Conservation (phyloP, 2,797 vertebrate genomes). For the Selene dorsalis region DNA sequence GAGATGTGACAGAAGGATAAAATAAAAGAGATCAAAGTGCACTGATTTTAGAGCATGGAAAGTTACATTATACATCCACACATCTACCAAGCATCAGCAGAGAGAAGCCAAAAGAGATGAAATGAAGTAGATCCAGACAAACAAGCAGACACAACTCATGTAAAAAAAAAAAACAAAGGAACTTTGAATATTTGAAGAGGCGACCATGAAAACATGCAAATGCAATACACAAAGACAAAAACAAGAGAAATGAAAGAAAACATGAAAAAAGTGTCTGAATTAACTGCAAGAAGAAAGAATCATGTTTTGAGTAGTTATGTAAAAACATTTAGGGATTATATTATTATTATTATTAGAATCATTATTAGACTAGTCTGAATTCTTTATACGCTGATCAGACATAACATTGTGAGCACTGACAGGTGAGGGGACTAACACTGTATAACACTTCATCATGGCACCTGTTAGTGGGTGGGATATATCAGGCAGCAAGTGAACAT, state of each 20-base stretch:
- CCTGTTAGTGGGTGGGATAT: no score
- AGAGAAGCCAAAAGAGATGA: background rate
- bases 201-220: background rate
- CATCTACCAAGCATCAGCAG: background rate
- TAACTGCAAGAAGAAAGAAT: background rate
- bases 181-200: background rate
- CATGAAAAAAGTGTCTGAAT: background rate
- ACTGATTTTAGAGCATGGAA: background rate
- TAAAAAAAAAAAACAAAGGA: background rate
- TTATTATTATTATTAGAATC: no score
- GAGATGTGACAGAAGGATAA: background rate
- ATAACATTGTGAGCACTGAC: no score
- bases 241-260: background rate
- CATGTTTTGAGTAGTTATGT: no score
- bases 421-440: no score
- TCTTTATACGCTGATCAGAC: no score
- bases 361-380: no score
- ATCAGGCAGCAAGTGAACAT: no score
- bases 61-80: background rate
- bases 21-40: background rate
- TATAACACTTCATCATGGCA: no score
- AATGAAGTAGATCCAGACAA: background rate
- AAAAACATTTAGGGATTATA: no score
- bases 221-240: background rate
- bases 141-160: background rate